Base-by-base conservation (phyloP, 2,888 invertebrate species). In the Schizaphis graminum region DNA sequence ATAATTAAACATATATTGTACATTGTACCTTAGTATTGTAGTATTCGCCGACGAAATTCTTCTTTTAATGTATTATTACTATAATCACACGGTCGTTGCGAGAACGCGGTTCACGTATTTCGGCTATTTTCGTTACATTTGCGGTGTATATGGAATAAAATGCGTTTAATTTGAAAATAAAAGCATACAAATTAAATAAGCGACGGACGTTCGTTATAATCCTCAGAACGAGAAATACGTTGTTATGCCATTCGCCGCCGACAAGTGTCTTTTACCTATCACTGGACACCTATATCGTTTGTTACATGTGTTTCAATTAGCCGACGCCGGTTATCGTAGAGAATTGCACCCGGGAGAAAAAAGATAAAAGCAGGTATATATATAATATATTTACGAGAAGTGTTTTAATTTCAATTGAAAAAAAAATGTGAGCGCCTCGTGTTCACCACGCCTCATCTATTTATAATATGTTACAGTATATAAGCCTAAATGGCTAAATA, bases 41-140 rank as follows among this genome's bases (percentile, higher is more conserved):
- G 47, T 47, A 67, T 61, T 35, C 35, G 47, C 13, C 67, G 35
- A 35, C 90, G 16, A 35, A 90, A 49, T 67, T 67, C 35, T 5
- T 90, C 47, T 90, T 90, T 90, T 49, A 90, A 90, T 67, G 47
- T 35, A 67, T 35, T 67, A 44, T 44, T 61, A 44, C 28, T 61
- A 61, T 90, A 47, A 67, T 67, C 56, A 26, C 88, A 88, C 56
- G 35, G 88, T 53, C 56, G 88, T 88, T 89, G 26, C n/a, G 47
- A 47, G 49, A n/a, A 67, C 49, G 90, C 49, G 24, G 35, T 77
- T 77, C 77, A 21, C 77, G 77, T 61, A 7, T 67, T 35, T 67
- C 90, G 89, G 41, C 4, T 26, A 26, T 44, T 89, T n/a, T 89
- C 44, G 44, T 44, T 41, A 26, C 56, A 41, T 56, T 21, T n/a